Evolutionary conservation across 2,797 vertebrate genomes (phyloP).

Genomic region (Huso huso): DNA sequence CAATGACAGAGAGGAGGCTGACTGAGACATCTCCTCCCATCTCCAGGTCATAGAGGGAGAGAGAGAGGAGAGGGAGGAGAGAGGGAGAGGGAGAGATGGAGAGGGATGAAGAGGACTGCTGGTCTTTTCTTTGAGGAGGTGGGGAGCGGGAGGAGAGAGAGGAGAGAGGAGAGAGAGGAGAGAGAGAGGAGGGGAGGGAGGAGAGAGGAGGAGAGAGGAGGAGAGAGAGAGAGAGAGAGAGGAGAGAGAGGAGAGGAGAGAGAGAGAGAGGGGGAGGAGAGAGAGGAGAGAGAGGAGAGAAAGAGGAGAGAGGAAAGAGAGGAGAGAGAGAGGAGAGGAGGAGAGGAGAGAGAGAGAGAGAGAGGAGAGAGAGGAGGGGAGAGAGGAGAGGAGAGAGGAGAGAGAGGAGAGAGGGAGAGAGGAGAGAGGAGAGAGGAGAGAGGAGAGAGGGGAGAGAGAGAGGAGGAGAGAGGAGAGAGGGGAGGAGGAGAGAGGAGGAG

Average conservation of each 20-base stretch:
- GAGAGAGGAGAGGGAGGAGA: too few species aligned
- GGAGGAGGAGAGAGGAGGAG: background rate
- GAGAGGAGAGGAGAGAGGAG: background rate
- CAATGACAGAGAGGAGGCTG: too few species aligned
- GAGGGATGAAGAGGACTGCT: too few species aligned
- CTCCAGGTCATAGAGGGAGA: too few species aligned
- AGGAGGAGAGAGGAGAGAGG: background rate
- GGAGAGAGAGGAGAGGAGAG: conserved; percentile 13
- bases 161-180: too few species aligned
- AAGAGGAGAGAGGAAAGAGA: conserved; percentile 1
- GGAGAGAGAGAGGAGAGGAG: background rate
- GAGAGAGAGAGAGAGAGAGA: background rate
- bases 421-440: background rate
- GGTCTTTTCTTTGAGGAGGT: too few species aligned
- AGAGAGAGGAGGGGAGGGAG: background rate
- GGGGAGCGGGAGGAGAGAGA: too few species aligned
- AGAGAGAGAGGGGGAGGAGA: background rate
- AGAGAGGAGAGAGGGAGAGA: conserved; percentile 9
- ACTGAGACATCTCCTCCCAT: too few species aligned
- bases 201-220: conserved; percentile 8
- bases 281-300: background rate
- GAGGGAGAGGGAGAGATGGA: too few species aligned
- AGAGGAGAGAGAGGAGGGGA: background rate
- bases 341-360: background rate
- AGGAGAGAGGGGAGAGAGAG: background rate